These are phyloP conservation scores for Drosophila neotestacea DNA, from an alignment of 2,888 invertebrate genomes.

Conservation along the genomic window DNA sequence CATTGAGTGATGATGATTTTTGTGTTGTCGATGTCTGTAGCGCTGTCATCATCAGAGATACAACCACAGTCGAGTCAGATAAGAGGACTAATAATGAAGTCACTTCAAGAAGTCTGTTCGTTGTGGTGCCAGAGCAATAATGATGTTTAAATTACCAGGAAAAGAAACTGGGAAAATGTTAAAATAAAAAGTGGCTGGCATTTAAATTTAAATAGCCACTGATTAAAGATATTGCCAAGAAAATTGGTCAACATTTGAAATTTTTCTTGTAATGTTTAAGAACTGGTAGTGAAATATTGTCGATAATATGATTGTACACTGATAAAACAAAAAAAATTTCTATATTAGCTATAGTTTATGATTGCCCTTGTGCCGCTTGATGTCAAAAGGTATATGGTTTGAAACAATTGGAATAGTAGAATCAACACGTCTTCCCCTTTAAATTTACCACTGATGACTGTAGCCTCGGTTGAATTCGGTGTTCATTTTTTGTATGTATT, in stretches of 20 bases:
- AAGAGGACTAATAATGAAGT: slow-evolving; percentile 31
- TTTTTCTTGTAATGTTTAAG: not conserved
- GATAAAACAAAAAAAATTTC: too few relatives aligned
- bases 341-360: too few relatives aligned
- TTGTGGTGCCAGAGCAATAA: slow-evolving; percentile 38
- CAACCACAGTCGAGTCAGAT: slow-evolving; percentile 2
- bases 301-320: not conserved
- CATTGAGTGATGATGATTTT: slow-evolving; percentile 66
- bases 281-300: not conserved
- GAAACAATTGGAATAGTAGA: too few relatives aligned
- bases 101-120: slow-evolving; percentile 50
- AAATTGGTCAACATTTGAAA: slow-evolving; percentile 6
- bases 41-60: slow-evolving; percentile 51
- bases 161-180: slow-evolving; percentile 6
- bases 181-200: slow-evolving; percentile 23
- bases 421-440: too few relatives aligned
- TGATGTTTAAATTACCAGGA: slow-evolving; percentile 13
- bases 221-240: slow-evolving; percentile 36
- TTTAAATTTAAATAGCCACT: slow-evolving; percentile 29
- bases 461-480: too few relatives aligned
- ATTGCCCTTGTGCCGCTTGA: too few relatives aligned
- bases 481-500: too few relatives aligned
- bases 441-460: too few relatives aligned
- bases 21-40: slow-evolving; percentile 50
- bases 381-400: too few relatives aligned